These are phyloP conservation scores for Euclidia mi DNA, from an alignment of 2,888 invertebrate species.

Conservation along the genomic window DNA sequence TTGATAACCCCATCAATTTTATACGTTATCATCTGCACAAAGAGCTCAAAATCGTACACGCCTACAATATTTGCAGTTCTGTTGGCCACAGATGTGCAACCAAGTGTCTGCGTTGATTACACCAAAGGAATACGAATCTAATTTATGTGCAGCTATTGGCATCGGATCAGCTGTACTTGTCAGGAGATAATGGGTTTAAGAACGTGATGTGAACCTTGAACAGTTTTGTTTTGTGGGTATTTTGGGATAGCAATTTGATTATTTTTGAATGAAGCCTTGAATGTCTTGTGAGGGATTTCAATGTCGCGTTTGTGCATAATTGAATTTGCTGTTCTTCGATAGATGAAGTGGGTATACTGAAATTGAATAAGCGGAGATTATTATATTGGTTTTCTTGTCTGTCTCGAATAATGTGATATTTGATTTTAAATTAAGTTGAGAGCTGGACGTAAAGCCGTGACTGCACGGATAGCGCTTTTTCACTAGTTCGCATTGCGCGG, in stretches of 20 bases:
- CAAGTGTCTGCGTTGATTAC: conserved; percentile 85
- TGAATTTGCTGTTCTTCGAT: background rate
- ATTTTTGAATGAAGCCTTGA: conserved; percentile 45
- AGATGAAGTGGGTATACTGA: no score
- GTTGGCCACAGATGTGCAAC: conserved; percentile 81
- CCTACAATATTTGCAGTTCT: conserved; percentile 48
- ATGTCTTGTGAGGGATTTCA: conserved; percentile 28
- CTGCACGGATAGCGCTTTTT: no score
- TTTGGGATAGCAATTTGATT: conserved; percentile 63
- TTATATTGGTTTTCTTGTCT: no score
- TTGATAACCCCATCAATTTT: conserved; percentile 10
- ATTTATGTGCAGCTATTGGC: conserved; percentile 72
- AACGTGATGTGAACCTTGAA: conserved; percentile 67
- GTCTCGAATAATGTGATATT: no score
- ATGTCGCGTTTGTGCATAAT: conserved; percentile 8
- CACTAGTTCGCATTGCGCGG: no score
- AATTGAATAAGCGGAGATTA: no score
- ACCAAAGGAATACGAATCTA: conserved; percentile 81
- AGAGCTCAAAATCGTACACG: conserved; percentile 55
- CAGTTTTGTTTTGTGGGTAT: conserved; percentile 62
- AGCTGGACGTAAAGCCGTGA: no score
- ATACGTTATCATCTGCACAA: conserved; percentile 30
- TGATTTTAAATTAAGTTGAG: no score
- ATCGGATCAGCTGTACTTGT: conserved; percentile 76
- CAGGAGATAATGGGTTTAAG: conserved; percentile 75